phyloP scores from a whole-genome alignment of 2,888 invertebrate species.

The Patella pellucida region DNA sequence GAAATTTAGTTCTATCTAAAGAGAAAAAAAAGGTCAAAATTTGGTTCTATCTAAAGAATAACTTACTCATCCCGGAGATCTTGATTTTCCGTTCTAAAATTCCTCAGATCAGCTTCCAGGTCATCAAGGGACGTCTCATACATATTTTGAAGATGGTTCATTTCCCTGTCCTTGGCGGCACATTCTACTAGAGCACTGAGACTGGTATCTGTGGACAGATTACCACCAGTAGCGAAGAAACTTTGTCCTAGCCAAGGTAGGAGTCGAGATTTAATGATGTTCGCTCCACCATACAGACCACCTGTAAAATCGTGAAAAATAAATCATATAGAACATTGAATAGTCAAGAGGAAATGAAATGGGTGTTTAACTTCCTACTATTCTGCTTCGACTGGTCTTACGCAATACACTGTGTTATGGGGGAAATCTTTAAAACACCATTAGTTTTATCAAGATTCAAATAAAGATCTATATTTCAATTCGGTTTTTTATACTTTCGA shows the following conservation, averaged over 20 bases:
- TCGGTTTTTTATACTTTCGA: too few relatives aligned
- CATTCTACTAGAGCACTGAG: slow-evolving; percentile 62
- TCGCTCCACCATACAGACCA: slow-evolving; percentile 67
- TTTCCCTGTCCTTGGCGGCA: slow-evolving; percentile 63
- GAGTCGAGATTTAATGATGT: slow-evolving; percentile 66
- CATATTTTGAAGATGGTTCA: slow-evolving; percentile 62
- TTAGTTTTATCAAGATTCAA: too few relatives aligned
- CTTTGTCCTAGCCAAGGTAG: slow-evolving; percentile 67
- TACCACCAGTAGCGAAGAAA: slow-evolving; percentile 59
- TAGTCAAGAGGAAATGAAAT: too few relatives aligned
- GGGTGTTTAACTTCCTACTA: too few relatives aligned
- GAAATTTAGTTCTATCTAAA: neutral
- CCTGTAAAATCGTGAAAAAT: slow-evolving; percentile 45
- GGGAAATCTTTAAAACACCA: neutral
- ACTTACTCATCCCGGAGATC: slow-evolving; percentile 67
- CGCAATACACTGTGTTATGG: neutral
- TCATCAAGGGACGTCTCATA: slow-evolving; percentile 62
- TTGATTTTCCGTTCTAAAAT: slow-evolving; percentile 58
- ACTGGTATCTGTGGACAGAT: slow-evolving; percentile 57
- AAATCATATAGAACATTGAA: neutral
- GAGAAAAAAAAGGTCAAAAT: slow-evolving; percentile 33
- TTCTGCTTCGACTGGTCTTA: neutral
- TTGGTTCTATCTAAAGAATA: neutral
- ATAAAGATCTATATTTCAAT: too few relatives aligned
- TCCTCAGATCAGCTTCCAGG: slow-evolving; percentile 60